Evolutionary conservation across 1,140 invertebrate genomes (phyloP), one percentile per base, ranked within the genome.

Genomic region (Amyelois transitella): DNA sequence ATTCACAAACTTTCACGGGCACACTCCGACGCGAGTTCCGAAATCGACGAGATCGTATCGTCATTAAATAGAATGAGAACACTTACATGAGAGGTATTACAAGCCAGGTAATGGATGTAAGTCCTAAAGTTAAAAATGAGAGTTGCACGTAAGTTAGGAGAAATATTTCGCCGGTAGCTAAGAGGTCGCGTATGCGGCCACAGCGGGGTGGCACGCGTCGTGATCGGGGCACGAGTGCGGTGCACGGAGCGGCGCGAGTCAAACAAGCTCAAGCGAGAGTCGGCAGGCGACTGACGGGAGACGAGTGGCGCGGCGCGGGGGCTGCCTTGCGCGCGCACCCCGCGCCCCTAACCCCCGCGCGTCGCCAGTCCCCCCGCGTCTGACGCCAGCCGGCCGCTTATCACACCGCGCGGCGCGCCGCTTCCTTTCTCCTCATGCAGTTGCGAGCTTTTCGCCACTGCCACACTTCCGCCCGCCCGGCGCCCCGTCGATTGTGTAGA

Each of bases 351-450:
- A 53, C 43, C 61, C 60, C 52, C 62, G 48, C 58, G 43, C 66
- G 51, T 55, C 69, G 43, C 68, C 24, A 72, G 62, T 52, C 66
- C 43, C 64, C 65, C 62, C 72, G 51, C 67, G 60, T 62, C 58
- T 65, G 65, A 69, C 76, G 71, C 76, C 74, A 75, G 72, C 67
- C 74, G 69, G 75, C 69, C 75, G 78, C 79, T 86, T 86, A 86
- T 86, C 83, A 84, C 75, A 77, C 72, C 79, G 78, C 73, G 64
- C 81, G 79, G 75, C 77, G 78, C 81, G 73, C 80, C 77, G 83
- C 81, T 83, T 85, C 83, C 83, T 85, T 85, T 86, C 81, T 86
- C 83, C 77, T 85, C 81, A 77, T 87, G 80, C 80, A 83, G 79
- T 84, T 81, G 77, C 78, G 78, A 85, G 81, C 84, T 85, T 85